Base-by-base conservation (phyloP, 2,113 vertebrate species). In the Cinclus cinclus region DNA sequence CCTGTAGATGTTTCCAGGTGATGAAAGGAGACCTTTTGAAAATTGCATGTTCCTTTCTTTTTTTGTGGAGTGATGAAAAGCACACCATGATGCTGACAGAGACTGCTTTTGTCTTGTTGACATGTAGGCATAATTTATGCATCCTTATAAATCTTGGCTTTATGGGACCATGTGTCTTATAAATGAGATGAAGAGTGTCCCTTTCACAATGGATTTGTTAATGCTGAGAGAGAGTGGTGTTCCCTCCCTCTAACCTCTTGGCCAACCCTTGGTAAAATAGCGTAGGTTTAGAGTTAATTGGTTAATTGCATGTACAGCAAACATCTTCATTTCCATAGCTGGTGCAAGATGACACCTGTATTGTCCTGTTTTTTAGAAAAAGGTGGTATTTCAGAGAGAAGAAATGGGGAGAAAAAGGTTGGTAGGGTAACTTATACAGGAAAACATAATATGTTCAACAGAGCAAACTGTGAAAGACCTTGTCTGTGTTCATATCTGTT, bases 71-170 rank as follows among this genome's bases (percentile, higher is more conserved):
- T 9, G 9, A 78, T 63, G 74, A 47, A 89, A 95, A 86, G 77
- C 65, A 94, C 55, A 74, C 21, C 75, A 30, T 2, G 18, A 17
- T 52, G 33, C 46, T 91, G 90, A 90, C 89, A 96, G 81, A 85
- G 76, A 25, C 69, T 25, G 67, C 68, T 88, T 92, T 94, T 95
- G 91, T 93, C 82, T 93, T 6, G 0, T 63, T 87, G 85, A 78
- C 49, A 9, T 9, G 39, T 77, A 82, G 0, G 7, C 79, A 50
- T 96, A 94, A 95, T 95, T 96, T 96, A 95, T 88, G 70, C 13
- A 81, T 86, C 94, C 70, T 41, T 94, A 68, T 86, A 95, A 96
- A 96, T 87, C 87, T 87, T 83, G 65, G 49, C 47, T 95, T 95
- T 95, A 52, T 82, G 92, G 80, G 65, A 62, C 74, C 82, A 4